These are phyloP conservation scores for Heteromormyrus szaboi DNA, from an alignment of 2,797 vertebrate species.

Conservation along the genomic window DNA sequence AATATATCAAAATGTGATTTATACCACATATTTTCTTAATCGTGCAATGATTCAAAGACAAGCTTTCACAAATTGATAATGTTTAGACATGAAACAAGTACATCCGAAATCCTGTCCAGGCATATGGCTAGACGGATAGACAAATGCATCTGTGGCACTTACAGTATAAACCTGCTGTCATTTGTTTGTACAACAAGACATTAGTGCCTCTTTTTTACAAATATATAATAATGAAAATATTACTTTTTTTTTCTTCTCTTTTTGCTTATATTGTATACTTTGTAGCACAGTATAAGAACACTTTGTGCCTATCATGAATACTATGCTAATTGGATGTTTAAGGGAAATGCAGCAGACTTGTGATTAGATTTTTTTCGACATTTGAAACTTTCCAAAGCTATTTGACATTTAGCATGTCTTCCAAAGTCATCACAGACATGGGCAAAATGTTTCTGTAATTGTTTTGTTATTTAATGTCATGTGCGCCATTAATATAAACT, in stretches of 20 bases:
- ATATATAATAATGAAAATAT: conserved; percentile 25
- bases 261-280: conserved; percentile 52
- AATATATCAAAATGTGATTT: background rate
- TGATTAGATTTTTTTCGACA: conserved; percentile 35
- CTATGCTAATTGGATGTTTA: conserved; percentile 60
- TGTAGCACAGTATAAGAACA: conserved; percentile 52
- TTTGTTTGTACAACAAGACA: conserved; percentile 67
- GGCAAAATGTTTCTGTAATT: background rate
- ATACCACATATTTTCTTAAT: conserved; percentile 13
- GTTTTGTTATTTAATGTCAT: background rate
- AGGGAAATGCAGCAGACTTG: conserved; percentile 52
- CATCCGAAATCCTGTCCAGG: conserved; percentile 43
- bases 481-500: background rate
- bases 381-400: conserved; percentile 27
- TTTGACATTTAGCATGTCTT: conserved; percentile 39
- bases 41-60: conserved; percentile 75
- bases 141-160: background rate
- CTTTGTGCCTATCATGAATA: conserved; percentile 53
- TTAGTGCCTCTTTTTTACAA: conserved; percentile 77
- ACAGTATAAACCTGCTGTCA: conserved; percentile 32
- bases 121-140: background rate
- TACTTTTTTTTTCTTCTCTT: conserved; percentile 6
- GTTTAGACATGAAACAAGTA: conserved; percentile 53
- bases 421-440: conserved; percentile 29
- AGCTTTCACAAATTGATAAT: conserved; percentile 62